Conservation (phyloP, 2,888 invertebrate species). For the Ecdyonurus torrentis region DNA sequence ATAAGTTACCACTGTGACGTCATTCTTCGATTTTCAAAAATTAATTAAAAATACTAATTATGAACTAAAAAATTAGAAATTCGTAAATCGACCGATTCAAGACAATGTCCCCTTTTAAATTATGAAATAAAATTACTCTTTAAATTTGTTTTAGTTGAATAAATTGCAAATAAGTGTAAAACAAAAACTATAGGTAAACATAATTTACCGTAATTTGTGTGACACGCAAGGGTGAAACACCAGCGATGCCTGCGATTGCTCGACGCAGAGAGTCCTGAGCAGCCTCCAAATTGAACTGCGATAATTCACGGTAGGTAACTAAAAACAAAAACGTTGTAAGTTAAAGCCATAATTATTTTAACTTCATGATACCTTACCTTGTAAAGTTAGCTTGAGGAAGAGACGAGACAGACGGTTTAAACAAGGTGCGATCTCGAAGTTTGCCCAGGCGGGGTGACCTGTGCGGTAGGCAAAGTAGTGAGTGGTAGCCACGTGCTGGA, state of each 20-base stretch:
- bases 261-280: conserved; percentile 21
- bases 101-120: too few species aligned
- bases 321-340: not conserved
- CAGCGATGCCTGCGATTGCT: conserved; percentile 21
- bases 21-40: too few species aligned
- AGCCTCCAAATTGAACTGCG: conserved; percentile 17
- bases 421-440: conserved; percentile 18
- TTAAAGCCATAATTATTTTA: not conserved
- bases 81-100: too few species aligned
- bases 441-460: conserved; percentile 17
- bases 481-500: conserved; percentile 16
- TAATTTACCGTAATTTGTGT: conserved; percentile 23
- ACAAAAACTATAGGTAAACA: not conserved
- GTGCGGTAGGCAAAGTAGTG: conserved; percentile 17
- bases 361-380: conserved; percentile 10
- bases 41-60: too few species aligned
- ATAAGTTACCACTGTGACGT: not conserved
- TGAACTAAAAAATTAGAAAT: too few species aligned
- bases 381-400: conserved; percentile 12
- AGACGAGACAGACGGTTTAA: conserved; percentile 15
- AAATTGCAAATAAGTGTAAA: not conserved
- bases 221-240: conserved; percentile 22
- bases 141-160: not conserved
- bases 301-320: conserved; percentile 16
- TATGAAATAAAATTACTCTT: too few species aligned